Conservation (phyloP, 2,113 vertebrate genomes). For the Rhizomys pruinosus region DNA sequence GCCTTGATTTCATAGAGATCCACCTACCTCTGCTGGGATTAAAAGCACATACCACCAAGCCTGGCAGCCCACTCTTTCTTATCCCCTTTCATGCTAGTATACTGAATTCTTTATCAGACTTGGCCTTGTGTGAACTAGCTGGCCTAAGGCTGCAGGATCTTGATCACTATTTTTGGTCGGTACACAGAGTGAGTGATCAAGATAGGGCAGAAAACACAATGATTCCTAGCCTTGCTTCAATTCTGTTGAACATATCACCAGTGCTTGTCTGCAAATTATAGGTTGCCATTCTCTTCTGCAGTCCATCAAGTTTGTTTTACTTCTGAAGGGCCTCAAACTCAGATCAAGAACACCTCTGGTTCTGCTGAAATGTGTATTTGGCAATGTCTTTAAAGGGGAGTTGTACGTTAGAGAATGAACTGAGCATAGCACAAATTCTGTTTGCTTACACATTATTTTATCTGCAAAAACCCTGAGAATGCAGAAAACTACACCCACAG, state of each 20-base stretch:
- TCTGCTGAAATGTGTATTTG: not conserved
- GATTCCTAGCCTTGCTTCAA: not conserved
- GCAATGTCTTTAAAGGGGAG: not conserved
- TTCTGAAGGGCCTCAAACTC: conserved; percentile 9
- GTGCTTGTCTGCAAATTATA: not conserved
- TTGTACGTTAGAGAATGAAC: not conserved
- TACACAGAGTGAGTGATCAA: not conserved
- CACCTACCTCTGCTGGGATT: no score
- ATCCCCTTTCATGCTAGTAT: not conserved
- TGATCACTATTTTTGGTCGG: not conserved
- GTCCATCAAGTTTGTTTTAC: not conserved
- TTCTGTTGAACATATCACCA: not conserved
- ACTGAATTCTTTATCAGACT: not conserved
- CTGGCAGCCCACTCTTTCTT: no score
- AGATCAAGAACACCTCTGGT: not conserved
- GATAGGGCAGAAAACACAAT: not conserved
- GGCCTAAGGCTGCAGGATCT: not conserved
- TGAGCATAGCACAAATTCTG: not conserved
- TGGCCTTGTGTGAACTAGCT: not conserved
- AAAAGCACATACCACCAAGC: no score
- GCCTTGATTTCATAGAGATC: no score
- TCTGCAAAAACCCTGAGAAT: not conserved
- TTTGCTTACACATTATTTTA: not conserved
- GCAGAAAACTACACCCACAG: not conserved
- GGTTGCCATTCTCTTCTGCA: not conserved